Evolutionary conservation across 1,140 invertebrate species (phyloP), one percentile per base, ranked within the genome.

Genomic region (Thaumatotibia leucotreta): DNA sequence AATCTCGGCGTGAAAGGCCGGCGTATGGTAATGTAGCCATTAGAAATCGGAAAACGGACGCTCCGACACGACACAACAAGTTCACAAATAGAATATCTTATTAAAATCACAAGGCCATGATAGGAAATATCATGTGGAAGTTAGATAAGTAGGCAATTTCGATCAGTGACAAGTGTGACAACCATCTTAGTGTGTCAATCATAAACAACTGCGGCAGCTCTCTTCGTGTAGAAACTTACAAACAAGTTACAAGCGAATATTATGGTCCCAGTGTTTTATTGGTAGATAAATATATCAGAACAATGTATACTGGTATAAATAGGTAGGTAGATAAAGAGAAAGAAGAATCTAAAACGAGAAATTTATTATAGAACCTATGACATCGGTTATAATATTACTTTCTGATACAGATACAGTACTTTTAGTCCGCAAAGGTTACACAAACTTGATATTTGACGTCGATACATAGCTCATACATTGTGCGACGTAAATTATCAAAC

Each of bases 31-130:
- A 88, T 86, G 75, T 73, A 75, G 65, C 71, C 69, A 79, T 83
- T 87, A 87, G 84, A 87, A 88, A 88, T 84, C 74, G 72, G 75
- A 87, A 79, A 81, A 73, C 76, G 75, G 72, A 66, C 35, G 45
- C 32, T 62, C 65, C 33, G 68, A 31, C 64, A 67, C 72, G 58
- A 54, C 27, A 64, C 45, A 23, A 64, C 66, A 67, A 39, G 68
- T 27, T 14, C 10, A 27, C 24, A 27, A 14, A 8, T 31, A 27
- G n/a, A 58, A 27, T 27, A 27, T 9, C 23, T 58, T 58, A 54
- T 54, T 54, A 54, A 54, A 52, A 54, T 8, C 24, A 9, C 52
- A 58, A 58, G 52, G 52, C 52, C 52, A 27, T 14, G 23, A 24
- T 11, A 45, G 39, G 52, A 58, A 14, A 58, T 31, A 58, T 29